A percentile compares a stretch with the other conserved stretches of the same genome.
These are phyloP conservation scores for Odontesthes bonariensis DNA, from an alignment of 2,113 vertebrate genomes.

Conservation along the genomic window DNA sequence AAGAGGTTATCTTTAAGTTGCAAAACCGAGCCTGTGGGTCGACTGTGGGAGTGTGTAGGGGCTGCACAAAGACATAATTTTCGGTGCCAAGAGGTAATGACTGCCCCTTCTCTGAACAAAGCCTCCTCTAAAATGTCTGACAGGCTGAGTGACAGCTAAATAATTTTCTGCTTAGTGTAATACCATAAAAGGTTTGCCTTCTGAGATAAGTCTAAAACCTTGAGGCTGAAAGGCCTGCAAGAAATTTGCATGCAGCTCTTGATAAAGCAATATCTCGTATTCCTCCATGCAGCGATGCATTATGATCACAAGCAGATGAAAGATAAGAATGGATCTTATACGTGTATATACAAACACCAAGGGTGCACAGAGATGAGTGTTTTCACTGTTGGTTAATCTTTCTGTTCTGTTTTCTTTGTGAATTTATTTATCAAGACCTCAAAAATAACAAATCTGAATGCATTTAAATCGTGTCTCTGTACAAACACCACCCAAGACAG, in stretches of 20 bases:
- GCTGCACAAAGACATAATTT: constrained; percentile 21
- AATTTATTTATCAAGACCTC: not conserved
- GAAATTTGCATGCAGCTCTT: constrained; percentile 50
- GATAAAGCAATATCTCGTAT: constrained; percentile 24
- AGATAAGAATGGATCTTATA: not conserved
- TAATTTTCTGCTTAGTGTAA: constrained; percentile 58
- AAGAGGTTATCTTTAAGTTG: constrained; percentile 26
- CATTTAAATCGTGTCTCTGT: too few species aligned
- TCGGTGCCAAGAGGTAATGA: constrained; percentile 31
- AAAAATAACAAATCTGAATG: not conserved
- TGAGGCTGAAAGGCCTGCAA: constrained; percentile 39
- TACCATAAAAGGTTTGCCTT: constrained; percentile 55
- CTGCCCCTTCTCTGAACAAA: constrained; percentile 43
- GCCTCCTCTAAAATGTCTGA: constrained; percentile 29
- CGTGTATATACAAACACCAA: not conserved
- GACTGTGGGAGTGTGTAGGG: not conserved
- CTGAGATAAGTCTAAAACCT: constrained; percentile 46
- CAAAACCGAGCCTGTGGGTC: not conserved
- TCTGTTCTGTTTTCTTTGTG: not conserved
- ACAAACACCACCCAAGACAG: not conserved
- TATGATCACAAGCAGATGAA: constrained; percentile 42
- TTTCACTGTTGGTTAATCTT: not conserved
- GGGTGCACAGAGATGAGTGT: not conserved
- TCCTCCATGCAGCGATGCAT: constrained; percentile 31
- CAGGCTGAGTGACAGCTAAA: constrained; percentile 60